These are phyloP conservation scores for Maniola hyperantus DNA, from an alignment of 2,888 invertebrate genomes.

Conservation along the genomic window DNA sequence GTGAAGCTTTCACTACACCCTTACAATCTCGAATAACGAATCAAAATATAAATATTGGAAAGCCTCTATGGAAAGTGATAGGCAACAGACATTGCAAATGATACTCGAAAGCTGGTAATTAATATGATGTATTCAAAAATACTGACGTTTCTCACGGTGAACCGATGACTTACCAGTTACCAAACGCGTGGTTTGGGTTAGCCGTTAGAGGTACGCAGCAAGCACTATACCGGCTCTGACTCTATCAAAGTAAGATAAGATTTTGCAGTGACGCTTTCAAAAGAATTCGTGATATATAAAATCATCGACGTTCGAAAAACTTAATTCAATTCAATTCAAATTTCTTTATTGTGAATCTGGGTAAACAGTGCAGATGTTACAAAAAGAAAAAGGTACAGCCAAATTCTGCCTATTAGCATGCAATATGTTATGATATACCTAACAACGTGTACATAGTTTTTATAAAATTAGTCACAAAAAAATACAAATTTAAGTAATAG, in stretches of 20 bases:
- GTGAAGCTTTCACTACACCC: slow-evolving; percentile 23
- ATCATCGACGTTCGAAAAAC: too few relatives aligned
- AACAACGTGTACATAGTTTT: too few relatives aligned
- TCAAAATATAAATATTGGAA: slow-evolving; percentile 29
- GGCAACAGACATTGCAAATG: slow-evolving; percentile 25
- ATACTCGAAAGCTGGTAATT: slow-evolving; percentile 51
- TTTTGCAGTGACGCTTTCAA: too few relatives aligned
- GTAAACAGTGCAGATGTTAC: too few relatives aligned
- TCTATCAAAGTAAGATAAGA: neutral
- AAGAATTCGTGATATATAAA: too few relatives aligned
- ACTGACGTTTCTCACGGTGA: slow-evolving; percentile 30
- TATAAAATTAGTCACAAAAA: too few relatives aligned
- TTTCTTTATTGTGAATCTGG: too few relatives aligned
- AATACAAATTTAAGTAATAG: too few relatives aligned
- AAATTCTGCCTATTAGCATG: too few relatives aligned
- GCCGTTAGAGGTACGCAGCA: neutral
- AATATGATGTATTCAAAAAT: slow-evolving; percentile 53
- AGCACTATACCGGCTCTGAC: neutral
- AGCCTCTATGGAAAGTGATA: slow-evolving; percentile 31
- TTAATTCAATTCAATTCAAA: too few relatives aligned
- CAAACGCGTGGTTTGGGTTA: neutral
- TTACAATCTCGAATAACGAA: slow-evolving; percentile 17
- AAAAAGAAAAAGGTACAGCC: too few relatives aligned
- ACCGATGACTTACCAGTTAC: slow-evolving; percentile 1
- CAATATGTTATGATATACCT: too few relatives aligned